Evolutionary conservation across 2,888 invertebrate genomes (phyloP), one percentile per base, ranked within the genome.

Genomic region (Andrena fulva): DNA sequence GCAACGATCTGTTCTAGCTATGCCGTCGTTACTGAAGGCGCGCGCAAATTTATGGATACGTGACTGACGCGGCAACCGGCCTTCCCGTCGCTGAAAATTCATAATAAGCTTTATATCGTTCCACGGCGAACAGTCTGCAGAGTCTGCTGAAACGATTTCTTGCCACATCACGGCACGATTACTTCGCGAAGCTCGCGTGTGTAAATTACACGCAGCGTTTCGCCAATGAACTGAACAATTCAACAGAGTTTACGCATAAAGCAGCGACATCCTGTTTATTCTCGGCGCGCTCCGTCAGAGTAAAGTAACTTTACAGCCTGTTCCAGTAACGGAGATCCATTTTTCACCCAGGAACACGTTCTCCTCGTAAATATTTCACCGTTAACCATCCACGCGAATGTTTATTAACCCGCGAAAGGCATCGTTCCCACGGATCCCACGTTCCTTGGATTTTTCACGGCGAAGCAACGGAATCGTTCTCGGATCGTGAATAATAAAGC

Each of bases 31-130:
- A 69, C 20, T 20, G n/a, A 68, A 16, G 42, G 16, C 33, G 10
- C 59, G 8, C 12, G 62, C 69, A 73, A 71, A 78, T 80, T 42
- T 78, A 73, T 73, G 69, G 72, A 72, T 78, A 68, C 78, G 69
- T 66, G 78, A 71, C 67, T 72, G 42, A 27, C 35, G 27, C 35
- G 12, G n/a, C 10, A 2, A 60, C 35, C 31, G 54, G 2, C 62
- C 42, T 77, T 77, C 63, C 48, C 33, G 8, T 27, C 33, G n/a
- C 2, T 2, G 70, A 48, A 42, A 48, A 80, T 66, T 42, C 35
- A 35, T 24, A 33, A 48, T 33, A 42, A 62, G 29, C 67, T 50
- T 63, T 64, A 63, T 54, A 35, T 54, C 2, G 10, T 10, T 24
- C n/a, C 54, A 42, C 24, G 33, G 29, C 31, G 12, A 31, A 2